Percentiles rank a stretch among this genome's conserved stretches.
Conservation (phyloP, 2,888 invertebrate species). For the Oscheius sp. region DNA sequence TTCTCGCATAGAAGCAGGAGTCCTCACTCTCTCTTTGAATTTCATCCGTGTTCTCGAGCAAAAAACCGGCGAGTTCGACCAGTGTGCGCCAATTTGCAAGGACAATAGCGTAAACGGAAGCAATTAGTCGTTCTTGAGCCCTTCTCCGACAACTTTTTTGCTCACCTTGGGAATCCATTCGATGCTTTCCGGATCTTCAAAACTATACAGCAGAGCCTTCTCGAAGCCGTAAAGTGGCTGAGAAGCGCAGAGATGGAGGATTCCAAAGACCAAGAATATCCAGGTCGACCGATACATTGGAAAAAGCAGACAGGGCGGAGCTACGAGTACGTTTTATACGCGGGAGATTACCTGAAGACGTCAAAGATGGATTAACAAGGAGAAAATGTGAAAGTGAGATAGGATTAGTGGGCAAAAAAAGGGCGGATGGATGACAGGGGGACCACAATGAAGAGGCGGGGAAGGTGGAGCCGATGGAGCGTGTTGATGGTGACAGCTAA, state of each 20-base stretch:
- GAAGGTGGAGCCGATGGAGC: slow-evolving; percentile 4
- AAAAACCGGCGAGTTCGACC: too few species aligned
- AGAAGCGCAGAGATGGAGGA: slow-evolving; percentile 27
- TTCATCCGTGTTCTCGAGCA: too few species aligned
- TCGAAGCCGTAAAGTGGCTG: slow-evolving; percentile 52
- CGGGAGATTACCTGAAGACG: background rate
- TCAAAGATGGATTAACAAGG: background rate
- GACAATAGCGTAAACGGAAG: too few species aligned
- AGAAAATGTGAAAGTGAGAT: background rate
- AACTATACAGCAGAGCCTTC: slow-evolving; percentile 56
- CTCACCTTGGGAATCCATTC: slow-evolving; percentile 22
- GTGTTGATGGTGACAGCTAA: background rate
- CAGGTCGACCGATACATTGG: too few species aligned
- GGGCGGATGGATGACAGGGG: background rate
- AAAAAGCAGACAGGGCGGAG: background rate
- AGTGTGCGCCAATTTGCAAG: too few species aligned
- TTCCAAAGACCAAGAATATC: background rate
- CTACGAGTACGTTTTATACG: background rate
- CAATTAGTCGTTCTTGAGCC: too few species aligned
- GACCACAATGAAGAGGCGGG: background rate
- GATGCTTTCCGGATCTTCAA: slow-evolving; percentile 52
- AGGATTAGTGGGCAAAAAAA: background rate
- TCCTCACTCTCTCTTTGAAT: too few species aligned
- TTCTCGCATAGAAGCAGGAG: too few species aligned
- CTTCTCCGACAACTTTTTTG: background rate